Evolutionary conservation across 1,140 invertebrate species (phyloP).

Genomic region (Pissodes strobi): DNA sequence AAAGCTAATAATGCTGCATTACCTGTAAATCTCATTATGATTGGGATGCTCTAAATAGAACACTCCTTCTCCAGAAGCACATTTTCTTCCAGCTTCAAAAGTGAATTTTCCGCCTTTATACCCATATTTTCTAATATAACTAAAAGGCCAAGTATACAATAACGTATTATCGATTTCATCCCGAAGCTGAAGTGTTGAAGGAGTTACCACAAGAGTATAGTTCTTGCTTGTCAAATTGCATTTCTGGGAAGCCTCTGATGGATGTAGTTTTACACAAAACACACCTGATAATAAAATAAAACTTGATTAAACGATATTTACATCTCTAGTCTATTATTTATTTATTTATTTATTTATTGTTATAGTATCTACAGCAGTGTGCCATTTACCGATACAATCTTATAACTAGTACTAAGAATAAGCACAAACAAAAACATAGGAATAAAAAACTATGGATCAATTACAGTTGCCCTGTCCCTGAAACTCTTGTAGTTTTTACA

Average conservation of each 20-base stretch:
- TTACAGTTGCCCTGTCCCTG: too few relatives aligned
- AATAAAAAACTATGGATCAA: too few relatives aligned
- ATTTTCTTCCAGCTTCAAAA: constrained; percentile 89
- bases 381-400: too few relatives aligned
- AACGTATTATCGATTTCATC: constrained; percentile 66
- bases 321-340: too few relatives aligned
- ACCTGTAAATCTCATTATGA: constrained; percentile 77
- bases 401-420: too few relatives aligned
- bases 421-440: too few relatives aligned
- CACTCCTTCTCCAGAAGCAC: constrained; percentile 81
- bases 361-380: too few relatives aligned
- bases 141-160: constrained; percentile 84
- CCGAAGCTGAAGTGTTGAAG: constrained; percentile 73
- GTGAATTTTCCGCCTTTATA: constrained; percentile 81
- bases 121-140: constrained; percentile 82
- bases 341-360: too few relatives aligned
- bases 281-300: constrained; percentile 53
- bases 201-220: constrained; percentile 74
- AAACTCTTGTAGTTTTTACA: too few relatives aligned
- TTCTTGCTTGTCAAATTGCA: constrained; percentile 71
- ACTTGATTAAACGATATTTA: too few relatives aligned
- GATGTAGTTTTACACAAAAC: constrained; percentile 76
- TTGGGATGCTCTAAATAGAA: constrained; percentile 80
- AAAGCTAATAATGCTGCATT: too few relatives aligned
- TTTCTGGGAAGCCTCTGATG: constrained; percentile 76